Conservation (phyloP, 2,113 vertebrate species). For the Butastur rufipennis region DNA sequence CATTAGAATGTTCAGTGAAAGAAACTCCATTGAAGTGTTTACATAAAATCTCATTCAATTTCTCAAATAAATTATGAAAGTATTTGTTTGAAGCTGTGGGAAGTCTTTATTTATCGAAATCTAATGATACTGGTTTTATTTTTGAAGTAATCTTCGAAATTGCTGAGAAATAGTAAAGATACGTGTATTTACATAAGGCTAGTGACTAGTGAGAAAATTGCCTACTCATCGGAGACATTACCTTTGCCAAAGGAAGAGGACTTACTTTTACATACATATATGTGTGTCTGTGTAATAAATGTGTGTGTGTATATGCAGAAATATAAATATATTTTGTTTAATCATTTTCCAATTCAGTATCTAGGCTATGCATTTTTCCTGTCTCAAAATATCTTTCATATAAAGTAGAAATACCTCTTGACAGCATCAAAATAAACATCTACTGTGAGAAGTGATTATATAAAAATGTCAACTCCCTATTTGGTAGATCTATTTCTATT, state of each 20-base stretch:
- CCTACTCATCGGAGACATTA: not conserved
- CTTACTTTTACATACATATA: not conserved
- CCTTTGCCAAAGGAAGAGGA: not conserved
- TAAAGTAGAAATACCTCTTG: not conserved
- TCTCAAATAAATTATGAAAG: not conserved
- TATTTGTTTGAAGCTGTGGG: not conserved
- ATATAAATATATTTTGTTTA: not conserved
- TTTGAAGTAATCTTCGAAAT: not conserved
- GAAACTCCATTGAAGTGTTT: not conserved
- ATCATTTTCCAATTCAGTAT: not conserved
- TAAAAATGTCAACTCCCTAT: not conserved
- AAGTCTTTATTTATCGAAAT: not conserved
- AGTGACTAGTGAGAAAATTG: not conserved
- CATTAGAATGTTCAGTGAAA: not conserved
- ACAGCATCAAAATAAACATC: not conserved
- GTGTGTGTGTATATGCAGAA: not conserved
- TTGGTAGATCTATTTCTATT: constrained; percentile 5
- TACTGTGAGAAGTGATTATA: not conserved
- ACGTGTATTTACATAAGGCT: not conserved
- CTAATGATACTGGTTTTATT: not conserved
- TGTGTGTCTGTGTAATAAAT: not conserved
- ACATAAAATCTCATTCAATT: not conserved
- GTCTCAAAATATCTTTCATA: not conserved
- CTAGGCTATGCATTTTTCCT: not conserved
- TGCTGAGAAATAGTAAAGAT: not conserved